Base-by-base conservation (phyloP, 2,888 invertebrate genomes). In the Nebria salina region DNA sequence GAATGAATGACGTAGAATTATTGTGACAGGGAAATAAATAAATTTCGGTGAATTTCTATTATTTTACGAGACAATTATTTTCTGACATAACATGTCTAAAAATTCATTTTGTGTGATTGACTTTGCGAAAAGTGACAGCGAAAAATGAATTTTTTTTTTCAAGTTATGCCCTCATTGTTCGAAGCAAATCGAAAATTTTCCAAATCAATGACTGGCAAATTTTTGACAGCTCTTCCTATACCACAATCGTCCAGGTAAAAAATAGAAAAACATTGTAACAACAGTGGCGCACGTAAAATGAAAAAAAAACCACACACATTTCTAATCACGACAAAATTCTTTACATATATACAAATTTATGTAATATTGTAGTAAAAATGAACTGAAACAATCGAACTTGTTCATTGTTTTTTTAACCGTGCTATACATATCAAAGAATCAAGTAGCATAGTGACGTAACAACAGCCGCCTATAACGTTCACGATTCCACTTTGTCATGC, bases 401-500 rank as follows among this genome's bases (percentile, higher is more conserved):
- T 34, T 34, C 5, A 34, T 34, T 34, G 4, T 2, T 34, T 34
- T 34, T 34, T 34, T 20, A 20, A 5, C 34, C 34, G 64, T 72
- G 64, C 72, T 72, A 34, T 42, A 65, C 41, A 43, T 77, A 72
- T 77, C 72, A 65, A 72, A 72, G 72, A 72, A 34, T 65, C 77
- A 54, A 77, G 72, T 76, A 78, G 15, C 34, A 42, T 72, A 73
- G 25, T 78, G 78, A 78, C 78, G 78, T 65, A 34, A 41, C 72
- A 78, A 78, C 65, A 78, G 73, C 77, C 73, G 78, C 73, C 72
- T 72, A 77, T 76, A 68, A 15, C 68, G 68, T 11, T 8, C 77
- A 74, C 68, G 75, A 81, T 72, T 82, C 81, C 76, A 83, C 83
- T 82, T 83, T 83, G 83, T 83, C 83, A 83, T 82, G 83, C 83